Evolutionary conservation across 2,797 vertebrate genomes (phyloP), one percentile per base, ranked within the genome.

Genomic region (Sebastes steindachneri): DNA sequence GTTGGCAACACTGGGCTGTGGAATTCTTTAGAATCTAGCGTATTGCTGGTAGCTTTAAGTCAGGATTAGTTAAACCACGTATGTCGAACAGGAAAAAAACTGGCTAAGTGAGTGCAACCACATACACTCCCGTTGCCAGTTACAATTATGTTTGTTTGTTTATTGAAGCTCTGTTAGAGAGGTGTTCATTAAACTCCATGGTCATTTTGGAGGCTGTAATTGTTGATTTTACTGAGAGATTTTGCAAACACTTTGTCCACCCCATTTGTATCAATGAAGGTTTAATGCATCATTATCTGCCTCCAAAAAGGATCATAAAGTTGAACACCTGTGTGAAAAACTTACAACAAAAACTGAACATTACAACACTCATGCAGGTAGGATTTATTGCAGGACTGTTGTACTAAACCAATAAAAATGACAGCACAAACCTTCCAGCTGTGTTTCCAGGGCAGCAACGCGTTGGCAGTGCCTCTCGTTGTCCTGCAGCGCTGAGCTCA

Each of bases 351-450:
- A 37, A 37, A 37, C 35, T 37, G 35, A 37, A 41, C 37, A 15
- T 41, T 41, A 19, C 6, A 45, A 3, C 41, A 17, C 15, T 45
- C 41, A 45, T 45, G 15, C 15, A 45, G 15, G 0, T 45, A 45
- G 41, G 41, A 45, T 17, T 45, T 45, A n/a, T 9, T 51, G 19
- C 3, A n/a, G 8, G 48, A 51, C 28, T 21, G 17, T 31, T n/a
- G 9, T 17, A 21, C 11, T 17, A 29, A 11, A 65, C 1, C 1
- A 31, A 55, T 29, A 3, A 66, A 55, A 75, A 29, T 1, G 0
- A 11, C 5, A 62, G 23, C 14, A 80, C 89, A 60, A 48, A 99
- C 98, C 98, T 88, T 96, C 94, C 73, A 97, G 83, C 83, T 97
- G 96, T 2, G 90, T 81, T 37, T 97, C 96, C 84, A 98, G 89